Conservation (phyloP, 2,888 invertebrate species). For the Himalopsyche anomala region DNA sequence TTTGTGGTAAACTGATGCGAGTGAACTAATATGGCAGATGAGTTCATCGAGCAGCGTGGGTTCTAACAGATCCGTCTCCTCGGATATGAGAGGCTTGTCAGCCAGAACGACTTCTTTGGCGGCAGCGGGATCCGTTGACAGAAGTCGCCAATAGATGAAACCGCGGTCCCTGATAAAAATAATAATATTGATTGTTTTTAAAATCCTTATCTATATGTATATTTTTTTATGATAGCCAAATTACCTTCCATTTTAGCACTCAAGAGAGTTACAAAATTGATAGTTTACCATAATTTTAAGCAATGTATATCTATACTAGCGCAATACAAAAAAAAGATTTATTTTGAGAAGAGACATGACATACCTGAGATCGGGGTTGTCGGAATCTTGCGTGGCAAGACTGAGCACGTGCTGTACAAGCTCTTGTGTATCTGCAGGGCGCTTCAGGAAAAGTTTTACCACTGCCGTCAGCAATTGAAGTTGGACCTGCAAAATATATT, state of each 20-base stretch:
- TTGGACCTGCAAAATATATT: constrained; percentile 80
- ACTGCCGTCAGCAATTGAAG: constrained; percentile 97
- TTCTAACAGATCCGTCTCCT: constrained; percentile 98
- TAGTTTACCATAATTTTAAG: no score
- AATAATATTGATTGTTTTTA: no score
- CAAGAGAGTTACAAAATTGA: no score
- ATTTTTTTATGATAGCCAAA: no score
- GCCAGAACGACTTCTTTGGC: constrained; percentile 99
- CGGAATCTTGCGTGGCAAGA: constrained; percentile 91
- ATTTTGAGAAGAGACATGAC: neutral
- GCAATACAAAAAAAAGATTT: no score
- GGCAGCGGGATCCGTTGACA: constrained; percentile 99
- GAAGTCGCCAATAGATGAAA: constrained; percentile 98
- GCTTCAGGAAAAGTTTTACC: constrained; percentile 97
- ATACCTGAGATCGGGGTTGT: constrained; percentile 95
- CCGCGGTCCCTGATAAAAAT: constrained; percentile 88
- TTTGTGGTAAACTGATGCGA: constrained; percentile 99
- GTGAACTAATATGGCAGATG: constrained; percentile 98
- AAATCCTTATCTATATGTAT: no score
- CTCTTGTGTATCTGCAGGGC: constrained; percentile 99
- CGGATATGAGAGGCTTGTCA: constrained; percentile 98
- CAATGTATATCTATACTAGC: no score
- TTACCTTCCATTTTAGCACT: no score
- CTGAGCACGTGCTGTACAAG: constrained; percentile 97
- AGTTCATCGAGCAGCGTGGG: constrained; percentile 98